Base-by-base conservation (phyloP, 2,888 invertebrate genomes). In the Tenthredo mesomela region DNA sequence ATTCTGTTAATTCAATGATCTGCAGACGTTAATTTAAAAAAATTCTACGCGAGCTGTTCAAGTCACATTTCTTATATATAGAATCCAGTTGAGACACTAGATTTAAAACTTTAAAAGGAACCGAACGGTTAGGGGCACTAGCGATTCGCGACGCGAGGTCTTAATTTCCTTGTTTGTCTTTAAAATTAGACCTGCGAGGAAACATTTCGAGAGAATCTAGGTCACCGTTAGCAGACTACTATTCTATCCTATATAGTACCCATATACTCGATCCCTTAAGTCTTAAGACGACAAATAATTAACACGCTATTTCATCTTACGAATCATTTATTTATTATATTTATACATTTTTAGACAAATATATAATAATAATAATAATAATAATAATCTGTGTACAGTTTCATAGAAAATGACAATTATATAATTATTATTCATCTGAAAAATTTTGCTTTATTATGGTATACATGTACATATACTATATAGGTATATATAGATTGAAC, bases 141-240 rank as follows among this genome's bases (percentile, higher is more conserved):
- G 37, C 58, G 58, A 80, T 80, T 80, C 80, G 80, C 80, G 40
- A 43, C 29, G 82, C 65, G 47, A 29, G 61, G 67, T 82, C 82
- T 82, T 70, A 82, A 82, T 82, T 82, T 82, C 82, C 70, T 82
- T 82, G 82, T 82, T 82, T 82, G 82, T 70, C 67, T 43, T 67
- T 82, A 82, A 82, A 82, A 82, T 82, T 82, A 82, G 80, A 80
- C 29, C 82, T 21, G 29, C 82, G 29, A 29, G 67, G 65, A 67
- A 70, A 47, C 33, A 82, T 82, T 50, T 43, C 29, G 58, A 43
- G 43, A 82, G 82, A 50, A 82, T 82, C 70, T 70, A 21, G 82
- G 82, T 82, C 82, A 82, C 47, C 65, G 67, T 80, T 40, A 37
- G 21, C 80, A 21, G 80, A 61, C 80, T 80, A 80, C n/a, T n/a